Evolutionary conservation across 1,140 invertebrate genomes (phyloP).

Genomic region (Calliphora vicina): DNA sequence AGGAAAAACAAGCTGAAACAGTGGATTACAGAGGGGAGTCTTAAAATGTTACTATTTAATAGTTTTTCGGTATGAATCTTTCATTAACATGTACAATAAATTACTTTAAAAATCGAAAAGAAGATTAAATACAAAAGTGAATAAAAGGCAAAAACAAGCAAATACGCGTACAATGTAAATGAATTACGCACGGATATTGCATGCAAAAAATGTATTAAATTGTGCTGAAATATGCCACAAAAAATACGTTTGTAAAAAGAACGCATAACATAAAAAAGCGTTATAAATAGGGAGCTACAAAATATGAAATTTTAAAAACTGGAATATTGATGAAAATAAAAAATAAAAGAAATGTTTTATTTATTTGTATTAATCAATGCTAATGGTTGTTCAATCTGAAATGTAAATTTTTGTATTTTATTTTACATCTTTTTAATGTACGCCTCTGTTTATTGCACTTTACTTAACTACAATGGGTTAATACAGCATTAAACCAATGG

Average conservation of each 20-base stretch:
- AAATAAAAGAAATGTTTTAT: no score
- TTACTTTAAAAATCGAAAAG: not conserved
- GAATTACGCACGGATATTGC: not conserved
- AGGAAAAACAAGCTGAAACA: not conserved
- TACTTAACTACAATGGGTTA: not conserved
- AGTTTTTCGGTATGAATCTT: not conserved
- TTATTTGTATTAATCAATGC: no score
- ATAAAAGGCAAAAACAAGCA: not conserved
- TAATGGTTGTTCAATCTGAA: no score
- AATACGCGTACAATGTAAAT: not conserved
- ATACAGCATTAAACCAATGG: not conserved
- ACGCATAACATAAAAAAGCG: not conserved
- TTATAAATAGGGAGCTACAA: not conserved
- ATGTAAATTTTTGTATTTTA: no score
- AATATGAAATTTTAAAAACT: no score
- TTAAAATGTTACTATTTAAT: not conserved
- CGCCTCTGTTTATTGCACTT: not conserved
- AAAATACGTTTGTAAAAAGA: not conserved
- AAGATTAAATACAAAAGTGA: not conserved
- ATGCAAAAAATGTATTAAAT: conserved; percentile 2
- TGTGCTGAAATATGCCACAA: not conserved
- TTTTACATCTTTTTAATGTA: not conserved
- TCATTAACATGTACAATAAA: not conserved
- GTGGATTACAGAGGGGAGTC: not conserved
- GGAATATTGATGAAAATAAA: no score